Evolutionary conservation across 1,140 invertebrate genomes (phyloP), one percentile per base, ranked within the genome.

Genomic region (Drosophila busckii): DNA sequence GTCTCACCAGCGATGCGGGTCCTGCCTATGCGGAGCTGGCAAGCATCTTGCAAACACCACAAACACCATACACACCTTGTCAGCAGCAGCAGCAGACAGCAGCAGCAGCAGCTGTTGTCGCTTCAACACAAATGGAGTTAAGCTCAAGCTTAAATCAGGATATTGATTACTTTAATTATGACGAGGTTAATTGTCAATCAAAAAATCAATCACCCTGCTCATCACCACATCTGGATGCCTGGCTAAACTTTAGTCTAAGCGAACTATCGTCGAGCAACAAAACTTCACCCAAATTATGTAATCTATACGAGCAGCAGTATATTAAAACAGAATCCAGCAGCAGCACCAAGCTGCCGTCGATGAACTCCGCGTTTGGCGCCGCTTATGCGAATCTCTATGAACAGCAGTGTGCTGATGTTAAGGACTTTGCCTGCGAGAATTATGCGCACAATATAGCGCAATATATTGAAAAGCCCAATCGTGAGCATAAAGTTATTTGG

Each of bases 151-250:
- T n/a, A n/a, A n/a, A 86, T 58, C 50, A 86, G 34, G 83, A 87
- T 53, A 80, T 67, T 54, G 86, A 87, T 62, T 87, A 87, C 45
- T 87, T 86, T 53, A 87, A 87, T 76, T 87, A 87, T 65, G 67
- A 87, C 44, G 86, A 87, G 58, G 82, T 86, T 42, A 87, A 87
- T 78, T 87, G 86, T 41, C 86, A 87, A 63, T 87, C 86, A 28
- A 87, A 87, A 70, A 84, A 86, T 48, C 86, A 87, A 61, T 87
- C 86, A 13, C 86, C 86, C 3, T 87, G 86, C 53, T 86, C 86
- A 15, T 87, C 86, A 15, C 86, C 86, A 6, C 68, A 82, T n/a
- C 29, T 87, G n/a, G 86, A 87, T 44, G 84, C 86, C 25, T 87
- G 86, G 86, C 45, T 87, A 55, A 68, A 84, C 17, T 69, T 86